Percentiles rank a stretch among this genome's conserved stretches.
phyloP scores from a whole-genome alignment of 1,140 invertebrate species.

The Micrasema longulum region DNA sequence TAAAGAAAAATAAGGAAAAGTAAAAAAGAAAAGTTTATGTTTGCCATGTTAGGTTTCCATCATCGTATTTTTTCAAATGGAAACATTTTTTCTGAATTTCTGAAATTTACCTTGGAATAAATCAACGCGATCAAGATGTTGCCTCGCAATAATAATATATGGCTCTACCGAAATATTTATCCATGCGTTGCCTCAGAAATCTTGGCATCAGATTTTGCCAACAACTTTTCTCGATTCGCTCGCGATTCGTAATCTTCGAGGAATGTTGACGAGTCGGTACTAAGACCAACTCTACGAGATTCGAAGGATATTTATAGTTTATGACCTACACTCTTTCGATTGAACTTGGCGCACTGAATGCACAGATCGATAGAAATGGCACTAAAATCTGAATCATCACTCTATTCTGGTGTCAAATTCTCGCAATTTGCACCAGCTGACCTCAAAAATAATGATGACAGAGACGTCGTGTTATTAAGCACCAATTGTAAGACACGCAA shows the following conservation, averaged over 20 bases:
- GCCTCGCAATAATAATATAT: too few species aligned
- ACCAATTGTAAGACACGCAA: too few species aligned
- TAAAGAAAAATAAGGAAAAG: too few species aligned
- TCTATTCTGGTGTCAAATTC: constrained; percentile 3
- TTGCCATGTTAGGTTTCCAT: too few species aligned
- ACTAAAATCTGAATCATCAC: constrained; percentile 10
- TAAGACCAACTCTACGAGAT: constrained; percentile 2
- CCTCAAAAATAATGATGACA: neutral
- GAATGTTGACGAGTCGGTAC: constrained; percentile 33
- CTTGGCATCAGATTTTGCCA: constrained; percentile 33
- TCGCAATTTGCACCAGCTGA: constrained; percentile 1
- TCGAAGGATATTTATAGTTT: constrained; percentile 24
- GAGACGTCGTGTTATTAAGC: too few species aligned
- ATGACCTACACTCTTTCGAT: constrained; percentile 29
- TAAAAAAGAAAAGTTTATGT: too few species aligned
- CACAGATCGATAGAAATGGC: constrained; percentile 27
- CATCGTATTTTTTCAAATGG: constrained; percentile 1
- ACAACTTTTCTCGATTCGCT: neutral
- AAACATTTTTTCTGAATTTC: neutral
- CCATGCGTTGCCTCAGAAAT: constrained; percentile 17
- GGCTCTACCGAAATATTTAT: constrained; percentile 18
- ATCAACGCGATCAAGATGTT: too few species aligned
- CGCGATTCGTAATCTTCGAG: constrained; percentile 15
- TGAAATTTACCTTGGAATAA: too few species aligned
- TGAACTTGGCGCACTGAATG: constrained; percentile 37